These are phyloP conservation scores for Trachythela sp. DNA, from an alignment of 64 coral and sea anemone genomes.

Conservation along the genomic window DNA sequence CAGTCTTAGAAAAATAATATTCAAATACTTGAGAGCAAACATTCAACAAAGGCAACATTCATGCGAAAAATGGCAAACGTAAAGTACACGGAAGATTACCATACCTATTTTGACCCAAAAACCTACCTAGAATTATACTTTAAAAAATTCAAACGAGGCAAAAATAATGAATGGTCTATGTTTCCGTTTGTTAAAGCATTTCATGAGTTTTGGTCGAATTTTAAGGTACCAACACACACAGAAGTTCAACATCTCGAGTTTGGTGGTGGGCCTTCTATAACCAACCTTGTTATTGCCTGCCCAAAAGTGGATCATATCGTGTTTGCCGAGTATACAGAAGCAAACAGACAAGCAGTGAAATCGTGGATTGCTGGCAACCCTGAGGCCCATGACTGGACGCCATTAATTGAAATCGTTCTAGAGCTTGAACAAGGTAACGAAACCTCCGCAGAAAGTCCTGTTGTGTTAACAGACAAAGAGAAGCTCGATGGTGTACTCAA, in stretches of 20 bases:
- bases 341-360: background rate
- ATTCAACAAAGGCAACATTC: too few relatives aligned
- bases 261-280: background rate
- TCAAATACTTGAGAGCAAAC: too few relatives aligned
- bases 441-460: too few relatives aligned
- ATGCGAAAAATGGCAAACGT: background rate
- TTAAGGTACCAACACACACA: background rate
- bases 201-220: conserved; percentile 9
- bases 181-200: background rate
- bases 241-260: background rate
- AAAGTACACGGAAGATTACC: background rate
- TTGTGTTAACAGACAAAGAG: too few relatives aligned
- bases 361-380: background rate
- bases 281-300: background rate
- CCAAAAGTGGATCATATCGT: background rate
- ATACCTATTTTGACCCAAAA: background rate
- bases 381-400: background rate
- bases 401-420: background rate
- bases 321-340: background rate
- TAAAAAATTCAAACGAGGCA: background rate
- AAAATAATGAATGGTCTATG: background rate
- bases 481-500: background rate
- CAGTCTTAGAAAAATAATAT: too few relatives aligned
- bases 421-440: too few relatives aligned
- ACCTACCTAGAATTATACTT: background rate